Percentiles rank a stretch among this genome's conserved stretches.
phyloP scores from a whole-genome alignment of 2,113 vertebrate species.

The Crotalus helleri region DNA sequence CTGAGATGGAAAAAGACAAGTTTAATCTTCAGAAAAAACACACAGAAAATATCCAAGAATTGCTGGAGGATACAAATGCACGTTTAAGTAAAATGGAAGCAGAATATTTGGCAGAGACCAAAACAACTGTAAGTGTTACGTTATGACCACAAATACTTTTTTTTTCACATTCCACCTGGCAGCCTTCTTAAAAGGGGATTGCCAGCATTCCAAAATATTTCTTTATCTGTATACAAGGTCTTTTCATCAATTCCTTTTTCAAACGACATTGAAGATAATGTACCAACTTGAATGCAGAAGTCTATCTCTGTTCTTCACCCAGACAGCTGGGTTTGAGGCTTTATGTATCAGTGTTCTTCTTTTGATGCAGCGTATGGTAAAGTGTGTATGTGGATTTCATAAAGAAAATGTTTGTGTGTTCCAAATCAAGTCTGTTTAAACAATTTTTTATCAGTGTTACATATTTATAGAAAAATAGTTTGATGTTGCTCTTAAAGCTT shows the following conservation, averaged over 20 bases:
- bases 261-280: not conserved
- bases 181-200: not conserved
- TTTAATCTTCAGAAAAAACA: constrained; percentile 85
- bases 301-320: not conserved
- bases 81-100: constrained; percentile 85
- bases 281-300: not conserved
- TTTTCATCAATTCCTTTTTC: not conserved
- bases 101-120: constrained; percentile 77
- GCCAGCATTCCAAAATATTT: not conserved
- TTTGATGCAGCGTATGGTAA: not conserved
- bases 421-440: constrained; percentile 20
- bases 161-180: accelerated
- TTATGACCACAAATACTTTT: not conserved
- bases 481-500: constrained; percentile 43
- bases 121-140: constrained; percentile 75
- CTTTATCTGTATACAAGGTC: not conserved
- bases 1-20: constrained; percentile 92
- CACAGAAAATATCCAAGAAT: constrained; percentile 84
- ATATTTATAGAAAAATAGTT: constrained; percentile 39
- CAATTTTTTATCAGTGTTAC: constrained; percentile 44
- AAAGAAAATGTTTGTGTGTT: not conserved
- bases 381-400: not conserved
- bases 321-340: not conserved
- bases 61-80: constrained; percentile 85
- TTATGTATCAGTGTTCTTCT: not conserved